Conservation (phyloP, 2,113 vertebrate genomes). For the Genyomyrus donnyi region DNA sequence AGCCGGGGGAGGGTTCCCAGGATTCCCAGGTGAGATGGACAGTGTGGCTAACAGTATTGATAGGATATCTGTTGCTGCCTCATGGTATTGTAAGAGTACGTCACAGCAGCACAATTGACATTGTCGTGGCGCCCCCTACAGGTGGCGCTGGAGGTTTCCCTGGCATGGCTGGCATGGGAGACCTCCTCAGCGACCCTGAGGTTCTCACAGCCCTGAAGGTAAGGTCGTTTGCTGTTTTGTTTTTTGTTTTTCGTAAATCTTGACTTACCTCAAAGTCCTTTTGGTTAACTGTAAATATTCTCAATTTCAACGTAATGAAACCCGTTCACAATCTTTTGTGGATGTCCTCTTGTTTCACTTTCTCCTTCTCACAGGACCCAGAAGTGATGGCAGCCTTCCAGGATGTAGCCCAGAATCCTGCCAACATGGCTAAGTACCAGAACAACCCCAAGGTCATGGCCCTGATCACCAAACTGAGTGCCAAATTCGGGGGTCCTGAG, state of each 20-base stretch:
- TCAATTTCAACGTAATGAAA: not conserved
- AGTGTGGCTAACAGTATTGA: not conserved
- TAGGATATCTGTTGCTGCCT: not conserved
- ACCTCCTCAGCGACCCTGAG: constrained; percentile 91
- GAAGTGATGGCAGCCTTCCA: constrained; percentile 96
- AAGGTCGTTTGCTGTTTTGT: constrained; percentile 19
- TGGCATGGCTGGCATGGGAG: constrained; percentile 81
- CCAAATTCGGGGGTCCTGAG: constrained; percentile 77
- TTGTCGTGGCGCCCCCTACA: not conserved
- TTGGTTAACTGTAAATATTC: not conserved
- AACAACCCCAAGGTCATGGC: constrained; percentile 96
- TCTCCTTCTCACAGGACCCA: constrained; percentile 68
- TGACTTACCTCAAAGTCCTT: not conserved
- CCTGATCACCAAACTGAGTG: constrained; percentile 86
- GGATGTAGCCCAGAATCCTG: constrained; percentile 92
- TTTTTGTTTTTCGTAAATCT: not conserved
- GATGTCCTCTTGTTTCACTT: not conserved
- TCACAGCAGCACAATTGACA: not conserved
- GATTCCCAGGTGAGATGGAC: constrained; percentile 68
- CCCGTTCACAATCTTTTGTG: not conserved
- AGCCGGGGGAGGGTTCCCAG: constrained; percentile 70
- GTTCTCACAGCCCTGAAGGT: constrained; percentile 95
- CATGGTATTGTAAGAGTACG: not conserved
- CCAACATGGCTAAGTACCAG: constrained; percentile 95
- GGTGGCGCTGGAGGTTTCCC: constrained; percentile 43